Conservation (phyloP, 2,888 invertebrate genomes). For the Sepioteuthis lessoniana region DNA sequence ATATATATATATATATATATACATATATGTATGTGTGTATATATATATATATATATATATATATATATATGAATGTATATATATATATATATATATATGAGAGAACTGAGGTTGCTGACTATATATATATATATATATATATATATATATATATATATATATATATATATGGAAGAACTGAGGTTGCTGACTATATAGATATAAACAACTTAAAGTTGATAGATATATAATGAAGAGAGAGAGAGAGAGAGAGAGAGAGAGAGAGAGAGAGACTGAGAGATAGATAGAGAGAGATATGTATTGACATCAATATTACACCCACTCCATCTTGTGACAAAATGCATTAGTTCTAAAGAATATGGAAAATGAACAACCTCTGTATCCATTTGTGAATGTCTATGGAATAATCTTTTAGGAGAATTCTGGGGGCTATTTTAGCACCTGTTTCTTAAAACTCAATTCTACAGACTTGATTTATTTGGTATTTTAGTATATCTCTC, state of each 20-base stretch:
- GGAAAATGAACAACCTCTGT: not conserved
- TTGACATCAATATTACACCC: not conserved
- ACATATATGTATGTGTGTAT: too few species aligned
- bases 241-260: not conserved
- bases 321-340: not conserved
- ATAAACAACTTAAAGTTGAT: not conserved
- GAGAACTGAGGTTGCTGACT: too few species aligned
- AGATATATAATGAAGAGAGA: not conserved
- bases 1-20: too few species aligned
- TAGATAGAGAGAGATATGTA: too few species aligned
- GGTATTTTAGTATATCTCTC: not conserved
- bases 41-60: too few species aligned
- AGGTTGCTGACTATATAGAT: not conserved
- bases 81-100: too few species aligned
- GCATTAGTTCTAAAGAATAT: not conserved
- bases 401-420: not conserved
- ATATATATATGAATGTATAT: too few species aligned
- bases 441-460: not conserved
- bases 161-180: not conserved
- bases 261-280: not conserved
- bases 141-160: not conserved
- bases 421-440: not conserved
- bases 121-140: too few species aligned
- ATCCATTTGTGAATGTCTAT: not conserved
- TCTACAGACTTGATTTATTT: not conserved